A percentile compares a stretch with the other conserved stretches of the same genome.
Evolutionary conservation across 2,797 vertebrate genomes (phyloP).

Genomic region (Channa striata): DNA sequence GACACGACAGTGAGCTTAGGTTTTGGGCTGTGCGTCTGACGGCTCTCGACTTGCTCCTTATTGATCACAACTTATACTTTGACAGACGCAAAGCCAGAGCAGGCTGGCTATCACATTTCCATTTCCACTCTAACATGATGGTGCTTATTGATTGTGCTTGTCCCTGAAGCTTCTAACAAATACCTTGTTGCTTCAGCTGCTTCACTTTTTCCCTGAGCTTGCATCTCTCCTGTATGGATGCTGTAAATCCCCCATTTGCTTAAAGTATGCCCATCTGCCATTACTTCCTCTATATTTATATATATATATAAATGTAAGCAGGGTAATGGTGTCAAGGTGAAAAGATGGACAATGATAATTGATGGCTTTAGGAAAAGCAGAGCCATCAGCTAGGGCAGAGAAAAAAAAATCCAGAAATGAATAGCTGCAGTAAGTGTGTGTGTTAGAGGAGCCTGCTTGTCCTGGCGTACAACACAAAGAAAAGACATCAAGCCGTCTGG

Average conservation of each 20-base stretch:
- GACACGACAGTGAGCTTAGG: conserved; percentile 31
- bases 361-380: conserved; percentile 51
- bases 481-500: conserved; percentile 35
- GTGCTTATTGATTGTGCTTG: conserved; percentile 56
- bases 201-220: conserved; percentile 47
- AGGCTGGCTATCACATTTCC: conserved; percentile 58
- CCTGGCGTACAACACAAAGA: conserved; percentile 25
- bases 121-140: conserved; percentile 62
- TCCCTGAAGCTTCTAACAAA: conserved; percentile 64
- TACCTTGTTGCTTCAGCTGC: conserved; percentile 56
- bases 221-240: conserved; percentile 51
- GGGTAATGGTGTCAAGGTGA: conserved; percentile 47
- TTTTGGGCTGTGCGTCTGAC: conserved; percentile 42
- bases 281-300: conserved; percentile 44
- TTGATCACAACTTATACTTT: conserved; percentile 58
- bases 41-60: conserved; percentile 46
- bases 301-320: conserved; percentile 56
- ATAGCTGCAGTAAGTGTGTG: conserved; percentile 22
- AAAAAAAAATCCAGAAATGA: conserved; percentile 46
- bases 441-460: not conserved
- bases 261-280: conserved; percentile 47
- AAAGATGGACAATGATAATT: conserved; percentile 60
- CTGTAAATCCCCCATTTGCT: conserved; percentile 55
- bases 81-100: conserved; percentile 52
- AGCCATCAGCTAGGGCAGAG: conserved; percentile 28